Base-by-base conservation (phyloP, 2,113 vertebrate genomes). In the Hemibagrus wyckioides region DNA sequence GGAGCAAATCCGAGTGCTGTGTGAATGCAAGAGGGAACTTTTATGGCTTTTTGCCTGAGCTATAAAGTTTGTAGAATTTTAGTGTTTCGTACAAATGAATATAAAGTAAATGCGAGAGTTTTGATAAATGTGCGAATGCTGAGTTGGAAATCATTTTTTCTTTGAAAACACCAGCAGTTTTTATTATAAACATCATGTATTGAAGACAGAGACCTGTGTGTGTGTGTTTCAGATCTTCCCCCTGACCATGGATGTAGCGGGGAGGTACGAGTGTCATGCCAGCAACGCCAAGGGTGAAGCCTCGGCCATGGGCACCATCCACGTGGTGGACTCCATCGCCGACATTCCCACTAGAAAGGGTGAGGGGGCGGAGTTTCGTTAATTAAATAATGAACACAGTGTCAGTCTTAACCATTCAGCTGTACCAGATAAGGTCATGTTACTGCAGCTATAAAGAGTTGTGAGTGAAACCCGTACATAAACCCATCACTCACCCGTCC, bases 211-310 rank as follows among this genome's bases (percentile, higher is more conserved):
- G 57, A 71, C 57, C 10, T 48, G 44, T 48, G 44, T 48, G 44
- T 50, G n/a, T 83, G 6, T 4, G 80, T 89, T 86, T 57, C 88
- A 99, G 98, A 95, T 99, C 56, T 98, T 96, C 23, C 98, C 98
- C 84, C 93, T 99, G 84, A 97, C 95, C 87, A 95, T 96, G 89
- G 95, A 96, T 0, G 96, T 97, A n/a, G 96, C 92, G 25, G 98
- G 98, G 44, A 95, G 95, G 0, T 99, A 98, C 0, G 97, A 98
- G 88, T 99, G 98, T 88, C 97, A 97, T 0, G 98, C 96, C n/a
- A 91, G 93, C 73, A 99, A 99, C 59, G 82, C 94, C 83, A 95
- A 95, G 91, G 98, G 97, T 21, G 95, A 97, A 84, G 96, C 96
- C 28, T 96, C 97, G 0, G 97, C 97, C 2, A 92, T 94, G 1